Conservation (phyloP, 2,888 invertebrate genomes). For the Nemapogon koenigi region DNA sequence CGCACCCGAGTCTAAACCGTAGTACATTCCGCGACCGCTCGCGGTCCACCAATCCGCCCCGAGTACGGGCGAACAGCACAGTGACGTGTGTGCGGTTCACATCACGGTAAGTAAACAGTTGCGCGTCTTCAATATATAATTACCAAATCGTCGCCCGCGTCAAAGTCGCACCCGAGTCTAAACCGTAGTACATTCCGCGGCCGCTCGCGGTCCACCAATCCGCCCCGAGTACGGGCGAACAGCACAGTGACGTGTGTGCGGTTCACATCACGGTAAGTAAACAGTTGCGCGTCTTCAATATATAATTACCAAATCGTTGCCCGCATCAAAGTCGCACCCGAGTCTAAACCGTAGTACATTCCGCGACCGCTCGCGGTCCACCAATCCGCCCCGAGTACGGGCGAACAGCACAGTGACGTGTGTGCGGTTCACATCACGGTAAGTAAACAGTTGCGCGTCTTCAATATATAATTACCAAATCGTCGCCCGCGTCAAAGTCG, state of each 20-base stretch:
- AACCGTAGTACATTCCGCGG: slow-evolving; percentile 86
- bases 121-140: slow-evolving; percentile 69
- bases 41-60: slow-evolving; percentile 82
- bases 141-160: slow-evolving; percentile 71
- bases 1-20: slow-evolving; percentile 82
- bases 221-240: slow-evolving; percentile 78
- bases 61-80: slow-evolving; percentile 75
- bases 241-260: slow-evolving; percentile 78
- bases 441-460: slow-evolving; percentile 75
- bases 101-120: slow-evolving; percentile 76
- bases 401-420: slow-evolving; percentile 79
- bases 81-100: slow-evolving; percentile 80
- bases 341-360: slow-evolving; percentile 85
- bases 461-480: slow-evolving; percentile 69
- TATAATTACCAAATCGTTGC: slow-evolving; percentile 68
- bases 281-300: slow-evolving; percentile 76
- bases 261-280: slow-evolving; percentile 77
- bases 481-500: slow-evolving; percentile 71
- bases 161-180: slow-evolving; percentile 76
- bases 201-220: slow-evolving; percentile 79
- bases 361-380: slow-evolving; percentile 80
- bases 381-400: slow-evolving; percentile 78
- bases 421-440: slow-evolving; percentile 77
- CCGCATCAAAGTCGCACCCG: slow-evolving; percentile 74
- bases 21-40: slow-evolving; percentile 81